phyloP scores from a whole-genome alignment of 2,888 invertebrate genomes.

The Oegoconia quadripuncta region DNA sequence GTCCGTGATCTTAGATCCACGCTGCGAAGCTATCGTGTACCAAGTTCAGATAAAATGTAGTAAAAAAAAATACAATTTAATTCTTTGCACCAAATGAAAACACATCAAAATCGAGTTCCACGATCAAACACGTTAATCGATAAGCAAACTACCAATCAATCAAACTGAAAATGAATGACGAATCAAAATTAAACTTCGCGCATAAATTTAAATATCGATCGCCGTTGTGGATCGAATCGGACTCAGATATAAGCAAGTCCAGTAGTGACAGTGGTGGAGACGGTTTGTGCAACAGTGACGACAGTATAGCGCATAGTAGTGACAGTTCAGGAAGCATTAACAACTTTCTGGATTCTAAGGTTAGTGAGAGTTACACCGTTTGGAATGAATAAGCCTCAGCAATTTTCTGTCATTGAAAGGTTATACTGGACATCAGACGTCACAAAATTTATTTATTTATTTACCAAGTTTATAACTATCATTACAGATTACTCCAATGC shows the following conservation, averaged over 20 bases:
- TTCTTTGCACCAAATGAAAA: too few relatives aligned
- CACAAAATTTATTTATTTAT: too few relatives aligned
- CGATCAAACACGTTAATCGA: too few relatives aligned
- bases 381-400: too few relatives aligned
- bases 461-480: too few relatives aligned
- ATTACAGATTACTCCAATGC: too few relatives aligned
- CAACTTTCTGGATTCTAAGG: conserved; percentile 71
- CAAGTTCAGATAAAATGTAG: too few relatives aligned
- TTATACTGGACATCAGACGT: too few relatives aligned
- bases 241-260: conserved; percentile 54
- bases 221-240: conserved; percentile 72
- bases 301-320: conserved; percentile 48
- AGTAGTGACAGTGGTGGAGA: conserved; percentile 29
- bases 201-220: conserved; percentile 73
- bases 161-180: conserved; percentile 33
- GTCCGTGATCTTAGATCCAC: conserved; percentile 62
- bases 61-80: too few relatives aligned
- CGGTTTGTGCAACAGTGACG: conserved; percentile 48
- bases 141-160: not conserved
- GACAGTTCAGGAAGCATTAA: conserved; percentile 67
- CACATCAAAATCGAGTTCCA: too few relatives aligned
- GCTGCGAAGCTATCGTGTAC: conserved; percentile 11
- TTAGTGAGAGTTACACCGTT: conserved; percentile 25
- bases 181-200: conserved; percentile 44
- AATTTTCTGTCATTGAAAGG: too few relatives aligned